phyloP scores from a whole-genome alignment of 1,140 invertebrate genomes.

The Heliothis subflexa region DNA sequence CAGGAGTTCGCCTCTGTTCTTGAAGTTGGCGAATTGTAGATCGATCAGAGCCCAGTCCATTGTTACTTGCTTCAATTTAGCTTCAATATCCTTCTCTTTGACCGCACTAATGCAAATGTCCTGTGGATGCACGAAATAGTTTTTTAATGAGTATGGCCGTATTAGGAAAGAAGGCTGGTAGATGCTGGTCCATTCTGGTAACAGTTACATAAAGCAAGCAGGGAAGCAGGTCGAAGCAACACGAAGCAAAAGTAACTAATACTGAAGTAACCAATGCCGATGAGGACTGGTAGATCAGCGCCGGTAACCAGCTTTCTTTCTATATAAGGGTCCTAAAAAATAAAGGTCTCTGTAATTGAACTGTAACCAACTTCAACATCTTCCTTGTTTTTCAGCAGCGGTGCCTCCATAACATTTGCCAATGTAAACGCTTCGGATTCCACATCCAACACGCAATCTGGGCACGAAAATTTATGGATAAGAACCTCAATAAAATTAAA shows the following conservation, averaged over 20 bases:
- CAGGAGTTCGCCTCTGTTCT: slow-evolving; percentile 93
- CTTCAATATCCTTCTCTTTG: slow-evolving; percentile 96
- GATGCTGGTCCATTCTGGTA: too few species aligned
- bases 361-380: slow-evolving; percentile 91
- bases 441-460: slow-evolving; percentile 91
- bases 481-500: background rate
- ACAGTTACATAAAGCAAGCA: too few species aligned
- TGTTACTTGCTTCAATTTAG: slow-evolving; percentile 94
- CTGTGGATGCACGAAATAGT: slow-evolving; percentile 66
- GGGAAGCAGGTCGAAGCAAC: too few species aligned
- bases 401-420: slow-evolving; percentile 93
- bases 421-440: slow-evolving; percentile 93
- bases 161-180: too few species aligned
- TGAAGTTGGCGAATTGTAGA: slow-evolving; percentile 93
- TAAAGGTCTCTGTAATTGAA: too few species aligned
- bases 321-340: too few species aligned
- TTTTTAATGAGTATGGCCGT: too few species aligned
- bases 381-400: slow-evolving; percentile 93
- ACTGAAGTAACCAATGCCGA: too few species aligned
- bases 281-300: too few species aligned
- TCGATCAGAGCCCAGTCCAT: slow-evolving; percentile 93
- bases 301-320: too few species aligned
- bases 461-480: slow-evolving; percentile 5
- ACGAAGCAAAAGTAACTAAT: too few species aligned
- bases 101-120: slow-evolving; percentile 96